These are phyloP conservation scores for Macrotis lagotis DNA, from an alignment of 2,113 vertebrate genomes.

Conservation along the genomic window DNA sequence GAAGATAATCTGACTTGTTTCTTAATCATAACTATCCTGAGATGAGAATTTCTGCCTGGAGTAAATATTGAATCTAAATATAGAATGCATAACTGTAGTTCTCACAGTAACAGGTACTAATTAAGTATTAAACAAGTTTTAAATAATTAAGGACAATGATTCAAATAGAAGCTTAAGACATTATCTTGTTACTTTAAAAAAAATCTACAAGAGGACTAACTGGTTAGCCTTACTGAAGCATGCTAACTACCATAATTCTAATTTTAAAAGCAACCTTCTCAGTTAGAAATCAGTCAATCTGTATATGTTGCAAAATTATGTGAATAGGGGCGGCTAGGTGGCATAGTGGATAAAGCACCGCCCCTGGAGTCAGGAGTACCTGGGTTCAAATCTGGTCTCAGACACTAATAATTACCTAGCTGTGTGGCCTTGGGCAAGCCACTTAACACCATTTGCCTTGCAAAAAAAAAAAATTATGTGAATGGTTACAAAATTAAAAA, in stretches of 20 bases:
- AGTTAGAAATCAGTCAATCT: neutral
- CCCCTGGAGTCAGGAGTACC: too few species aligned
- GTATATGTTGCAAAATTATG: neutral
- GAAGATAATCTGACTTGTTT: neutral
- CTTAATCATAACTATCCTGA: neutral
- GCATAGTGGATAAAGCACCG: too few species aligned
- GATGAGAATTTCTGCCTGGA: neutral
- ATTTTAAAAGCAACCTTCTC: neutral
- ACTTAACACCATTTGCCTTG: too few species aligned
- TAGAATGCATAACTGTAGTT: neutral
- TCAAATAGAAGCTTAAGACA: neutral
- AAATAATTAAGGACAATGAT: neutral
- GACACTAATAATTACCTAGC: too few species aligned
- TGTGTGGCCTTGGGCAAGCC: too few species aligned
- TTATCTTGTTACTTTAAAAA: neutral
- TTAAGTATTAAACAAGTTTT: too few species aligned
- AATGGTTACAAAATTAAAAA: neutral
- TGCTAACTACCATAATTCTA: neutral
- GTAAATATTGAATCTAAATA: constrained; percentile 19
- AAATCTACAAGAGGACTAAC: neutral
- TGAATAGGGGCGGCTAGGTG: too few species aligned
- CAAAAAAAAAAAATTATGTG: neutral
- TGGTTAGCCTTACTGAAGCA: neutral
- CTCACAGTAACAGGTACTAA: neutral
- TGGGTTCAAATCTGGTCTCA: too few species aligned